Base-by-base conservation (phyloP, 2,113 vertebrate species). In the Tympanuchus pallidicinctus region DNA sequence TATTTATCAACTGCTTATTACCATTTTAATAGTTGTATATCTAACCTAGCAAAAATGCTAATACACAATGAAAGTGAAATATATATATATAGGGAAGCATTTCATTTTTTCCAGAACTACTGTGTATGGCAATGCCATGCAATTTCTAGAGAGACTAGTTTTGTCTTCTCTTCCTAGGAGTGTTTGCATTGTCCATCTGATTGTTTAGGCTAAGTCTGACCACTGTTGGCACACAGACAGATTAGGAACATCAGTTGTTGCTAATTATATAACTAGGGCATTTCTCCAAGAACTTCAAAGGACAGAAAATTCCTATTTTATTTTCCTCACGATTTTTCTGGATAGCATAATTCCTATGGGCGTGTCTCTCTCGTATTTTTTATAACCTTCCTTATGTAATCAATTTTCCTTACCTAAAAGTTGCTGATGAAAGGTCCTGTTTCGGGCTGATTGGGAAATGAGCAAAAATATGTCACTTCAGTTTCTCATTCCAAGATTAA, bases 1-100 rank as follows among this genome's bases (percentile, higher is more conserved):
- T 10, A 27, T 24, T 1, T 36, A 24, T 72, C 52, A 64, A 84
- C 32, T 3, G 1, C 1, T 4, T 24, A 0, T 22, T 40, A 18
- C 61, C 5, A 59, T 86, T 86, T 88, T 22, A 60, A 56, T 64
- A 60, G 8, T 13, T 50, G 28, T 25, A 11, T 27, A 25, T 32
- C 25, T 88, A 71, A 66, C 17, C 9, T 80, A 50, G 4, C 6
- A 19, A 11, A 74, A 77, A 59, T n/a, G 38, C 7, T 52, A 25
- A 18, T 5, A 25, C 17, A 18, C 4, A 14, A 28, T 11, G 54
- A 57, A 72, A 20, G 5, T 34, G n/a, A n/a, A 67, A 50, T 6
- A 32, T 18, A 57, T 57, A 19, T 32, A 11, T 57, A 3, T 30
- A 54, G 59, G 8, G 32, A 81, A 67, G 6, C 11, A 64, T 67